These are phyloP conservation scores for Pogonophryne albipinna DNA, from an alignment of 2,797 vertebrate species.

Conservation along the genomic window DNA sequence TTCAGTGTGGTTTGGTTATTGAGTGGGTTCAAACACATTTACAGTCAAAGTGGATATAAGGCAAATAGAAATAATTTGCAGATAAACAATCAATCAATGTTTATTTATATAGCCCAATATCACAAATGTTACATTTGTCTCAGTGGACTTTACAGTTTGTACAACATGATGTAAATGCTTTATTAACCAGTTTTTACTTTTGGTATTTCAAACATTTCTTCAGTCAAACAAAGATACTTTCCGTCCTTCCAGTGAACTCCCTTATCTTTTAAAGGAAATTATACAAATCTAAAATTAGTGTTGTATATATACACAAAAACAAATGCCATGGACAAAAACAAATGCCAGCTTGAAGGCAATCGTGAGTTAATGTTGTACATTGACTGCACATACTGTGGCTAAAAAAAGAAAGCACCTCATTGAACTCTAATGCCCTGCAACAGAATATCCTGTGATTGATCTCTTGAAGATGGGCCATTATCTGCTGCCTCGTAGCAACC, in stretches of 20 bases:
- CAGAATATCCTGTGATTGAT: constrained; percentile 71
- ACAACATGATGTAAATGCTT: not conserved
- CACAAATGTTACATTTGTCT: too few species aligned
- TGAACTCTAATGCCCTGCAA: constrained; percentile 56
- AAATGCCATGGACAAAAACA: constrained; percentile 14
- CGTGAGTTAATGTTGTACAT: constrained; percentile 24
- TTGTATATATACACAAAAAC: not conserved
- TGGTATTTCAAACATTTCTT: not conserved
- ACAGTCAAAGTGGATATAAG: constrained; percentile 3
- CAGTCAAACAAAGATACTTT: too few species aligned
- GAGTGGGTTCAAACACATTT: not conserved
- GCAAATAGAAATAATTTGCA: not conserved
- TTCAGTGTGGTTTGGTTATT: not conserved
- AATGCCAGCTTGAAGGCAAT: constrained; percentile 11
- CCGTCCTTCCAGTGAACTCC: not conserved
- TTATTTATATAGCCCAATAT: too few species aligned
- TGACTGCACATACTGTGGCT: constrained; percentile 44
- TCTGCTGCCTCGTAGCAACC: constrained; percentile 64
- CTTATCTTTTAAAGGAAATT: not conserved
- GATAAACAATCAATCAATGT: not conserved
- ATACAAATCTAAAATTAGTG: not conserved
- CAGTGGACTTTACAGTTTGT: too few species aligned
- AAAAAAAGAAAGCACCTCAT: constrained; percentile 58
- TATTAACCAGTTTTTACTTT: not conserved
- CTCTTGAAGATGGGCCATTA: constrained; percentile 72